These are phyloP conservation scores for Corythaixoides concolor DNA, from an alignment of 2,113 vertebrate species.

Conservation along the genomic window DNA sequence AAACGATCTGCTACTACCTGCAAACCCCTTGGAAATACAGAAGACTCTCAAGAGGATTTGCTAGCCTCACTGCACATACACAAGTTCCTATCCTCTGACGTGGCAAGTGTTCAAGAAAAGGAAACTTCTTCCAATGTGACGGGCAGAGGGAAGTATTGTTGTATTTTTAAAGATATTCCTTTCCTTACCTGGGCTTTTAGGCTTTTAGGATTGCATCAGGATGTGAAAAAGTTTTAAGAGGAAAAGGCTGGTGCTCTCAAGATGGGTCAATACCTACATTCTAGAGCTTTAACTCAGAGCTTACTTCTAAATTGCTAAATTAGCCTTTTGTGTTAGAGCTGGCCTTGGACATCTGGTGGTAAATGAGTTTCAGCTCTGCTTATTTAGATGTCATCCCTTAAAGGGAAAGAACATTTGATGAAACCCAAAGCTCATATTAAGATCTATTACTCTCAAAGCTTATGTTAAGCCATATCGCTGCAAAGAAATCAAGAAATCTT, in stretches of 20 bases:
- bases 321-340: not conserved
- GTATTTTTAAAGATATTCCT: not conserved
- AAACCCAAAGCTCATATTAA: conserved; percentile 19
- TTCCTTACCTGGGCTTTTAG: not conserved
- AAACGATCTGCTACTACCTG: not conserved
- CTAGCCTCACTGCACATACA: not conserved
- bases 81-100: not conserved
- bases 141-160: not conserved
- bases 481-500: not conserved
- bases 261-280: not conserved
- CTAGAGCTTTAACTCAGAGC: not conserved
- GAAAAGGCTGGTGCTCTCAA: not conserved
- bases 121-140: not conserved
- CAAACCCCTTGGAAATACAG: not conserved
- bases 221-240: not conserved
- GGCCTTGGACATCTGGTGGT: not conserved
- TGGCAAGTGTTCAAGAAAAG: not conserved
- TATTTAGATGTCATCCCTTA: conserved; percentile 8
- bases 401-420: not conserved
- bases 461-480: not conserved
- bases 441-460: not conserved
- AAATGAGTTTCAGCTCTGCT: not conserved
- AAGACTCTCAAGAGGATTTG: not conserved
- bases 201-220: not conserved
- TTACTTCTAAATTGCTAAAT: not conserved